Conservation (phyloP, 1,140 invertebrate species). For the Dendrolimus punctatus region DNA sequence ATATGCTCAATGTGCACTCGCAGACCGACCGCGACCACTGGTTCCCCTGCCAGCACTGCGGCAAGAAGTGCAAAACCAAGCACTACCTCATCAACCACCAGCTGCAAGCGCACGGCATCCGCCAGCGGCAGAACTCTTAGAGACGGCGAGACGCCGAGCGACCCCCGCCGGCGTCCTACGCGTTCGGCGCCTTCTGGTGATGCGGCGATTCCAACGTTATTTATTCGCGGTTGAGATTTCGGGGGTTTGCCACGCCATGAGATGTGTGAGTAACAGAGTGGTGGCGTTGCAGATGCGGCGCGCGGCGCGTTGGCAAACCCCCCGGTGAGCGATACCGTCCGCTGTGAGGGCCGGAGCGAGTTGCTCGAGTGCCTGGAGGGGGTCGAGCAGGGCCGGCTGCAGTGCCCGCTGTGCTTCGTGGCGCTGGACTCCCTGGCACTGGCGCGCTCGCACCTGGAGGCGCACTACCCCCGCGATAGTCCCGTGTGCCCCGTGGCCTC, state of each 20-base stretch:
- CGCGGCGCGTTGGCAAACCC: conserved; percentile 57
- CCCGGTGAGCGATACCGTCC: conserved; percentile 34
- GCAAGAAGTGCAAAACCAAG: conserved; percentile 83
- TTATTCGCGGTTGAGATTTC: neutral
- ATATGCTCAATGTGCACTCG: conserved; percentile 82
- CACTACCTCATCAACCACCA: conserved; percentile 85
- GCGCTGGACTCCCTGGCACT: conserved; percentile 73
- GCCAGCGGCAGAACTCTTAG: conserved; percentile 74
- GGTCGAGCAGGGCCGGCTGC: conserved; percentile 45
- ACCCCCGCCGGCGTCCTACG: conserved; percentile 83
- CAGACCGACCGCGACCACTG: conserved; percentile 80
- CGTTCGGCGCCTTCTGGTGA: conserved; percentile 43
- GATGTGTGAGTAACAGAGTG: conserved; percentile 48
- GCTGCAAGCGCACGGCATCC: conserved; percentile 80
- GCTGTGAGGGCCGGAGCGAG: conserved; percentile 24
- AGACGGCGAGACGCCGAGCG: conserved; percentile 77
- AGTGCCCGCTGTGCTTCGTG: conserved; percentile 81
- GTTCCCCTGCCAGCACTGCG: conserved; percentile 80
- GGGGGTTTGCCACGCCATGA: conserved; percentile 15
- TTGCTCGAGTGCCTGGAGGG: conserved; percentile 31
- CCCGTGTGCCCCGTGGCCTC: conserved; percentile 82
- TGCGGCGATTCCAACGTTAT: conserved; percentile 1
- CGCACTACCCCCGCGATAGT: conserved; percentile 87
- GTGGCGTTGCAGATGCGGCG: conserved; percentile 67
- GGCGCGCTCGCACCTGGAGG: conserved; percentile 82